These are phyloP conservation scores for Leucophora obtusa DNA, from an alignment of 2,888 invertebrate species.

Conservation along the genomic window DNA sequence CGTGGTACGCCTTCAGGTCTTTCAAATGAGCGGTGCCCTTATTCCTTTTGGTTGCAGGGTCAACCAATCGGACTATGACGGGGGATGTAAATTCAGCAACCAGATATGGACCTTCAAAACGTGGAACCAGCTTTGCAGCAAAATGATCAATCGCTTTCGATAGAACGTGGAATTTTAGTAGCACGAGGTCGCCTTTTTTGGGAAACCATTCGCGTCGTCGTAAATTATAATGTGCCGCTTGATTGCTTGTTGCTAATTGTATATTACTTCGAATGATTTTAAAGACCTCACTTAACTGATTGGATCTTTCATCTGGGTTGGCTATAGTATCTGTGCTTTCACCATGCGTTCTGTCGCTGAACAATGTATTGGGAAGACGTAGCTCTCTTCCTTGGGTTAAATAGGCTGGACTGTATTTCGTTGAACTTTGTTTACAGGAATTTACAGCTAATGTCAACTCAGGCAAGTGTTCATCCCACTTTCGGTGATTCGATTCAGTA, in stretches of 20 bases:
- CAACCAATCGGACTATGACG: not conserved
- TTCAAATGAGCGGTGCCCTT: too few relatives aligned
- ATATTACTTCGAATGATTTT: not conserved
- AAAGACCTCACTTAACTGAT: not conserved
- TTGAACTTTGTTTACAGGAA: slow-evolving; percentile 14
- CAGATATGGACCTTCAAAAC: slow-evolving; percentile 19
- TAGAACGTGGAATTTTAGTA: not conserved
- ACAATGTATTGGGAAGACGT: slow-evolving; percentile 14
- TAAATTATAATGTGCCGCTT: slow-evolving; percentile 2
- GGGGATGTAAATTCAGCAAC: not conserved
- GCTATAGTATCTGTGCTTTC: not conserved
- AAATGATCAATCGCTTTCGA: slow-evolving; percentile 24
- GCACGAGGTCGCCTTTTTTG: too few relatives aligned
- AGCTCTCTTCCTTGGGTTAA: slow-evolving; percentile 8
- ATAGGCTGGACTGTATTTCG: slow-evolving; percentile 7
- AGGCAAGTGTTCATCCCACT: slow-evolving; percentile 14
- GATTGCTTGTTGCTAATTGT: not conserved
- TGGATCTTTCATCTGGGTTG: not conserved
- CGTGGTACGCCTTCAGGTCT: too few relatives aligned
- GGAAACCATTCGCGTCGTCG: slow-evolving; percentile 7
- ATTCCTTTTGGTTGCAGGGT: not conserved
- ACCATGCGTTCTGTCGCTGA: not conserved
- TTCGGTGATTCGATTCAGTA: not conserved
- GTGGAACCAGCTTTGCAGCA: slow-evolving; percentile 13
- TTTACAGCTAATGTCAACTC: slow-evolving; percentile 4